Evolutionary conservation across 2,113 vertebrate species (phyloP), one percentile per base, ranked within the genome.

Genomic region (Engraulis encrasicolus): DNA sequence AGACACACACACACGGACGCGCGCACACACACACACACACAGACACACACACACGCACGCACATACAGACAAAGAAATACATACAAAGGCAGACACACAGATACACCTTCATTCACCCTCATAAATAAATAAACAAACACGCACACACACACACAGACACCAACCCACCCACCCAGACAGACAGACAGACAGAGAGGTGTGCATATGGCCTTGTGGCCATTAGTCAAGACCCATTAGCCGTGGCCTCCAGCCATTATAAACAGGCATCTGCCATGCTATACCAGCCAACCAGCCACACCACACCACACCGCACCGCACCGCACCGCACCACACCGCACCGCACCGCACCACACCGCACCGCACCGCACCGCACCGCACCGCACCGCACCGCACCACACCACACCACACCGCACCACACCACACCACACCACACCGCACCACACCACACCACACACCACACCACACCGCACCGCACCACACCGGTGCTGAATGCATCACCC

Each of bases 211-310:
- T 74, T 31, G 14, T 34, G 66, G 31, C 31, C 66, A 74, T 74
- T 74, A 74, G 66, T 34, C 66, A 74, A n/a, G 5, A 74, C 5
- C 27, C 66, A 74, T 74, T 74, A 74, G 34, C 71, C 45, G 37
- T 83, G 2, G 40, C 77, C 81, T 85, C 87, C 87, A 86, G 85
- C 83, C n/a, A n/a, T 88, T 81, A 83, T 23, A 78, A 81, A 58
- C 31, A 74, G 54, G 80, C 85, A 86, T 88, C 81, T 85, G 85
- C 81, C 86, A 79, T 23, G 14, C 17, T 74, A n/a, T n/a, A n/a
- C n/a, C n/a, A n/a, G n/a, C n/a, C n/a, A n/a, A n/a, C n/a, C n/a
- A n/a, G n/a, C n/a, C n/a, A n/a, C n/a, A n/a, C n/a, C n/a, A n/a
- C n/a, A n/a, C n/a, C n/a, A n/a, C n/a, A n/a, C n/a, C n/a, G n/a